phyloP scores from a whole-genome alignment of 2,797 vertebrate genomes.

The Cryptoprocta ferox region DNA sequence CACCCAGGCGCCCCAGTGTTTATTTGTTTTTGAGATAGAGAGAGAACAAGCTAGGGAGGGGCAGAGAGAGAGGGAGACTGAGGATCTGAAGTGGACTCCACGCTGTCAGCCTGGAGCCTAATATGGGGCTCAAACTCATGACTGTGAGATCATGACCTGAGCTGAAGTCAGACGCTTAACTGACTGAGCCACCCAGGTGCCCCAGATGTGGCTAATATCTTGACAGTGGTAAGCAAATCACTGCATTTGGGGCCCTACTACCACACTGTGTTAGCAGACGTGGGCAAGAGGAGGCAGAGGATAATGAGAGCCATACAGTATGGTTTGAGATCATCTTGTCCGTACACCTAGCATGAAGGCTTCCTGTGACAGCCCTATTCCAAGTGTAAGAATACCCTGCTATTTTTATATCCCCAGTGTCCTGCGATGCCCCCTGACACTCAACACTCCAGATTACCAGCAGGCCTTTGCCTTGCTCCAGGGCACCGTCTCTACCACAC shows the following conservation, averaged over 20 bases:
- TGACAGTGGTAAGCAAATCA: background rate
- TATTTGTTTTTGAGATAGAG: background rate
- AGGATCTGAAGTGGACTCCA: background rate
- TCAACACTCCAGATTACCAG: conserved; percentile 77
- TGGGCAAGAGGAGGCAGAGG: background rate
- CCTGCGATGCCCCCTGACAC: conserved; percentile 76
- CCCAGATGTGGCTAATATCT: background rate
- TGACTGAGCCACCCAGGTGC: background rate
- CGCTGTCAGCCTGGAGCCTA: background rate
- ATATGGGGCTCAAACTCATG: background rate
- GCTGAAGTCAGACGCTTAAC: background rate
- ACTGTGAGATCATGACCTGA: background rate
- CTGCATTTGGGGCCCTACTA: background rate
- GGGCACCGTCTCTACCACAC: conserved; percentile 26
- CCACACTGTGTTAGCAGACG: background rate
- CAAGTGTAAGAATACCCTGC: conserved; percentile 72
- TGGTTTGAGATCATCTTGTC: conserved; percentile 39
- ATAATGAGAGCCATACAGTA: background rate
- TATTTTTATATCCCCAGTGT: conserved; percentile 79
- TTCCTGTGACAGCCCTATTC: conserved; percentile 57
- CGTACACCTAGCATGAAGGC: conserved; percentile 59
- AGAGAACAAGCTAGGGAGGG: background rate
- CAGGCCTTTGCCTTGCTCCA: conserved; percentile 59
- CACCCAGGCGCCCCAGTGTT: no score
- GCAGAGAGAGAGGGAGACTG: background rate